phyloP scores from a whole-genome alignment of 2,113 vertebrate species.

The Xiphophorus maculatus region DNA sequence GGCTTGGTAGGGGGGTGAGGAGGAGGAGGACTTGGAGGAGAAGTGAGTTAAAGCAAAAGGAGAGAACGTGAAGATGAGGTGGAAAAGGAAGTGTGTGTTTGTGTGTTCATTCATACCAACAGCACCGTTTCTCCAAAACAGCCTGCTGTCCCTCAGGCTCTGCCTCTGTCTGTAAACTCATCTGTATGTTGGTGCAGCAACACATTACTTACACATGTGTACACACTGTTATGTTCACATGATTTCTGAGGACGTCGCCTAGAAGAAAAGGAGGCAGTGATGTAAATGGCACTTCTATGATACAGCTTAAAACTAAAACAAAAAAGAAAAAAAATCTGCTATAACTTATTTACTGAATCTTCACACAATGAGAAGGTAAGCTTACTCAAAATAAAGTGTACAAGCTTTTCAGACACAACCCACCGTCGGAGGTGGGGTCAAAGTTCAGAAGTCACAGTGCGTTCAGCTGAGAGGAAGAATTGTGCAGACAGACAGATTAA shows the following conservation, averaged over 20 bases:
- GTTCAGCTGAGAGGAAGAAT: slow-evolving; percentile 40
- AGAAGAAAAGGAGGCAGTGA: background rate
- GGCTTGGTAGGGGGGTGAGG: background rate
- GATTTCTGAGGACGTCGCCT: background rate
- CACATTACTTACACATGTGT: background rate
- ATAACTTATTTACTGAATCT: background rate
- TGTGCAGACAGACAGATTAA: slow-evolving; percentile 38
- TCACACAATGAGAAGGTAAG: background rate
- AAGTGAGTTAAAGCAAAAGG: no score
- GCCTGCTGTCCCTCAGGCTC: background rate
- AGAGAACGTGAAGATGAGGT: background rate
- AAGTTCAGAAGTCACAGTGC: slow-evolving; percentile 11
- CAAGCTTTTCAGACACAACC: background rate
- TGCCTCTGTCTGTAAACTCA: slow-evolving; percentile 5
- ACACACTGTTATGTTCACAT: background rate
- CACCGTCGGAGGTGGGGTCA: background rate
- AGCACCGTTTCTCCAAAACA: slow-evolving; percentile 18
- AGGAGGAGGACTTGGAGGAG: no score
- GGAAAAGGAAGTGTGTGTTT: background rate
- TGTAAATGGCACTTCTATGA: background rate
- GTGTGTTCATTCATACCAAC: background rate
- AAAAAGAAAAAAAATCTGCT: no score
- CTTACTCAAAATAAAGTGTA: background rate
- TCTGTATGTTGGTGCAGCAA: background rate
- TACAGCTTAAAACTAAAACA: background rate